These are phyloP conservation scores for Pelodiscus sinensis DNA, from an alignment of 2,113 vertebrate species.

Conservation along the genomic window DNA sequence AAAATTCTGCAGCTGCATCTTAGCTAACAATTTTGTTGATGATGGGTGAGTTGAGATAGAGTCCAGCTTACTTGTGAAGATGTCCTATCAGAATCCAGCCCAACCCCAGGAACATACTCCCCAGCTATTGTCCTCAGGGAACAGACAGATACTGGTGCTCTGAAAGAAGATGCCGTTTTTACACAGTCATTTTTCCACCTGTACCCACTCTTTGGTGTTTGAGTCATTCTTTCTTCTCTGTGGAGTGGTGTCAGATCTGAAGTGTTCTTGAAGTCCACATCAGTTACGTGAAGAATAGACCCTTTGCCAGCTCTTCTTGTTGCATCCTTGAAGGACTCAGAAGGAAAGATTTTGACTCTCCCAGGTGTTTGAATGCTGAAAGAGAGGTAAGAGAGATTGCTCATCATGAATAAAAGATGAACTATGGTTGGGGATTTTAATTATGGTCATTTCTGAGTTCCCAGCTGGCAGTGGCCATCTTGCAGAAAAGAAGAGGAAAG, in stretches of 20 bases:
- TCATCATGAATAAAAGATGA: not conserved
- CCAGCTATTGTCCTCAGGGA: not conserved
- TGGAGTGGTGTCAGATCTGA: not conserved
- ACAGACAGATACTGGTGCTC: not conserved
- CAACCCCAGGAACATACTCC: not conserved
- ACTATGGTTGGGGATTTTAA: conserved; percentile 3
- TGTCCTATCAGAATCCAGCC: not conserved
- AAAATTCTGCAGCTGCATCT: not conserved
- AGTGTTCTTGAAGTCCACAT: not conserved
- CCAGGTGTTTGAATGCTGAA: not conserved
- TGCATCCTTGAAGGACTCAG: not conserved
- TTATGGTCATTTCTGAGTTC: not conserved
- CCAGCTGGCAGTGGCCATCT: not conserved
- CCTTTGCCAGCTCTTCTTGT: not conserved
- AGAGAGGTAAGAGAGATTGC: not conserved
- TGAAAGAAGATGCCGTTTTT: not conserved
- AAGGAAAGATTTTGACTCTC: not conserved
- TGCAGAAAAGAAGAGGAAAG: not conserved
- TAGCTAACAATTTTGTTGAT: not conserved
- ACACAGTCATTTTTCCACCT: not conserved
- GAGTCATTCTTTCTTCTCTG: fast-evolving
- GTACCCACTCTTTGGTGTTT: not conserved
- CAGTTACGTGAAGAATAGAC: fast-evolving
- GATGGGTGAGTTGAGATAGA: not conserved
- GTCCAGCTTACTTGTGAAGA: fast-evolving